Evolutionary conservation across 2,797 vertebrate species (phyloP), one percentile per base, ranked within the genome.

Genomic region (Sternotherus odoratus): DNA sequence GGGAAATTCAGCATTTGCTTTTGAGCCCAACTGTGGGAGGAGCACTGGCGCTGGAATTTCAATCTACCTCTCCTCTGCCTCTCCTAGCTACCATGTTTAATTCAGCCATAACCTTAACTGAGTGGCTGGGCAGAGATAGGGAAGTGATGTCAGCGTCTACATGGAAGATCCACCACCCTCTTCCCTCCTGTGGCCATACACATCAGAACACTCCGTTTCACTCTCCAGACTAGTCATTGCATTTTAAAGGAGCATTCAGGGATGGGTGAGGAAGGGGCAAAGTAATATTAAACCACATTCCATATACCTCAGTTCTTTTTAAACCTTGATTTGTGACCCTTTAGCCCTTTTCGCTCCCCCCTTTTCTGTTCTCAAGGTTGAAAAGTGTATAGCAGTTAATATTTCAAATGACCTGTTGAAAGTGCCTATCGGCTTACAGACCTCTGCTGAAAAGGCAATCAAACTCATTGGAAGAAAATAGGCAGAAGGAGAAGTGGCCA

Each of bases 61-160:
- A 51, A n/a, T 57, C 83, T 91, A 86, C 69, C 36, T 4, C 5
- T 92, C 87, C 2, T 49, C 85, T 92, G 95, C 96, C 92, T 91
- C 50, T 33, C 43, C 66, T 39, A 39, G 8, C 66, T 46, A 4
- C 15, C 86, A 24, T 3, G 66, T 50, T 11, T 19, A 60, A 60
- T 60, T 60, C 57, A 60, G 33, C 13, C 60, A n/a, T 19, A 8
- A 33, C 60, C n/a, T 60, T 60, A 63, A 63, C 60, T n/a, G 4
- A 63, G 60, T n/a, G 33, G 8, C 88, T 54, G 2, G 0, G 63
- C 49, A 90, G 53, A 9, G 1, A 39, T 77, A 93, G 48, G 49
- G 15, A 77, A 87, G 49, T 36, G 87, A 63, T 69, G 51, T 56
- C 56, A 50, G n/a, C 33, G 89, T 63, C 49, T 87, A 54, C 79